Evolutionary conservation across 2,797 vertebrate genomes (phyloP).

Genomic region (Cynopterus sphinx): DNA sequence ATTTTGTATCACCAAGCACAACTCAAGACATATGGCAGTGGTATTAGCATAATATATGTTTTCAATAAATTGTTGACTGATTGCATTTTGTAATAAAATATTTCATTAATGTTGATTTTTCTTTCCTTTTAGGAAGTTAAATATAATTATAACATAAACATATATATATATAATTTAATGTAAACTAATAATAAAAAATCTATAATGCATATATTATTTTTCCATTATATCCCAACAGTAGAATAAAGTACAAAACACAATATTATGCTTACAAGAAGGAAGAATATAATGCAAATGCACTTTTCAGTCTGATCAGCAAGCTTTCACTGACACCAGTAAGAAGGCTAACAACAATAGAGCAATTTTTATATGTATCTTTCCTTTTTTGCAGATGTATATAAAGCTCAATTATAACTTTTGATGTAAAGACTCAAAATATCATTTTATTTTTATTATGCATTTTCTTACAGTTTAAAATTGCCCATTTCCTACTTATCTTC

Average conservation of each 20-base stretch:
- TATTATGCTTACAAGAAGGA: not conserved
- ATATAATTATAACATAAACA: not conserved
- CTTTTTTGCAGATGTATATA: not conserved
- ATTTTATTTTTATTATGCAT: not conserved
- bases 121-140: not conserved
- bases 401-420: not conserved
- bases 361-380: not conserved
- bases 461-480: not conserved
- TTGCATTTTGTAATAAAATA: conserved; percentile 21
- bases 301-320: not conserved
- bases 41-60: not conserved
- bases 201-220: not conserved
- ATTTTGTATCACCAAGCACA: not conserved
- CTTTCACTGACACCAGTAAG: not conserved
- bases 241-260: conserved; percentile 8
- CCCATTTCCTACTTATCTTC: not conserved
- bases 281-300: not conserved
- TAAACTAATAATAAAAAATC: not conserved
- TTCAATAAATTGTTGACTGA: not conserved
- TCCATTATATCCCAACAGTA: not conserved
- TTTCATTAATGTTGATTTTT: not conserved
- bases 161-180: not conserved
- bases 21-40: not conserved
- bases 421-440: not conserved
- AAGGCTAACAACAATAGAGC: not conserved